Evolutionary conservation across 2,888 invertebrate species (phyloP).

Genomic region (Allacma fusca): DNA sequence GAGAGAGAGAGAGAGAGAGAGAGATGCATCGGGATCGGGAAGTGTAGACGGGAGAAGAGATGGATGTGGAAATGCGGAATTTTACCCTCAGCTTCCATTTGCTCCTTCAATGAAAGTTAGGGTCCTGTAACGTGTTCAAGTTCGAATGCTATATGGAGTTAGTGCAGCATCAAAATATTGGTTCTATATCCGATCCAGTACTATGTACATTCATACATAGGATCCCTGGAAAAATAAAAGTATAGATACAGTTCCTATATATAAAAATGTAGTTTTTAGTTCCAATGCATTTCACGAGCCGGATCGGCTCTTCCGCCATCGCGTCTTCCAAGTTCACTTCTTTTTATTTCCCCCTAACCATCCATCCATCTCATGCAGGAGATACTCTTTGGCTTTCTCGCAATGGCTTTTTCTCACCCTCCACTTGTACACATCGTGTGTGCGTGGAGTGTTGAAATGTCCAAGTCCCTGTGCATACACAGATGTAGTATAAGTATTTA

Average conservation of each 20-base stretch:
- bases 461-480: neutral
- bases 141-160: neutral
- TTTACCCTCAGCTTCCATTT: slow-evolving; percentile 21
- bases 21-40: neutral
- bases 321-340: slow-evolving; percentile 26
- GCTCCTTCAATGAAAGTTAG: neutral
- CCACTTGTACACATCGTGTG: neutral
- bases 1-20: neutral
- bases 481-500: too few relatives aligned
- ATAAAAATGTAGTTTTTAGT: neutral
- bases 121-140: neutral
- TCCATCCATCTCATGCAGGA: slow-evolving; percentile 30
- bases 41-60: slow-evolving; percentile 18
- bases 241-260: neutral
- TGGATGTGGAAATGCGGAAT: slow-evolving; percentile 11
- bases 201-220: neutral
- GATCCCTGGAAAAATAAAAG: neutral
- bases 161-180: slow-evolving; percentile 16
- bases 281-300: neutral
- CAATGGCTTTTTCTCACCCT: slow-evolving; percentile 21
- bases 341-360: slow-evolving; percentile 47
- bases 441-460: slow-evolving; percentile 11
- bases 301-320: too few relatives aligned
- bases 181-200: neutral
- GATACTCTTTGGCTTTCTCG: neutral